phyloP scores from a whole-genome alignment of 2,113 vertebrate species.

The Lathamus discolor region DNA sequence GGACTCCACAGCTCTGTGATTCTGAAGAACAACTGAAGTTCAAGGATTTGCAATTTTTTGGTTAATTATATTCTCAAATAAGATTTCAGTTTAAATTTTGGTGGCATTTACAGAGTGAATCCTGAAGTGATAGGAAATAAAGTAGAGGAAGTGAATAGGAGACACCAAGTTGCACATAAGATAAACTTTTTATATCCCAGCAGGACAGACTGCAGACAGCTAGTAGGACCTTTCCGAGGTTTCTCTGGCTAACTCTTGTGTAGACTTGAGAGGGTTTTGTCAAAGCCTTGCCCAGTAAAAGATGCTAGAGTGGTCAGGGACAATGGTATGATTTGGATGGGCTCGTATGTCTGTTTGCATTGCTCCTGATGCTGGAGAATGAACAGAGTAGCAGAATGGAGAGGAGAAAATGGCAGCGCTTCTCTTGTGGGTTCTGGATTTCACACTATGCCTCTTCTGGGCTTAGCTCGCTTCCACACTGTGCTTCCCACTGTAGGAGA shows the following conservation, averaged over 20 bases:
- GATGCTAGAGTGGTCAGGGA: not conserved
- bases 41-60: not conserved
- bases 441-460: not conserved
- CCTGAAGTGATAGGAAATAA: not conserved
- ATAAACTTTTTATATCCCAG: not conserved
- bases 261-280: not conserved
- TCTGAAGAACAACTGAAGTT: not conserved
- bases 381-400: not conserved
- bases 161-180: not conserved
- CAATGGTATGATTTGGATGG: not conserved
- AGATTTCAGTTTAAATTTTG: not conserved
- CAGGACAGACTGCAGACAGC: not conserved
- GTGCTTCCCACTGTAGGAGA: not conserved
- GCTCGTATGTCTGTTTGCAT: not conserved
- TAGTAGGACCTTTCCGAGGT: not conserved
- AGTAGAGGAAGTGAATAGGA: not conserved
- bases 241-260: not conserved
- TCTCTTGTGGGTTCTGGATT: not conserved
- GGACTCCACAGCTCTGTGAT: not conserved
- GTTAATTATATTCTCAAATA: not conserved
- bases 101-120: not conserved
- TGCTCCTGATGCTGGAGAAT: not conserved
- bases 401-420: not conserved
- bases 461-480: not conserved
- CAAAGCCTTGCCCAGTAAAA: not conserved